Evolutionary conservation across 2,888 invertebrate genomes (phyloP), one percentile per base, ranked within the genome.

Genomic region (Rapana venosa): DNA sequence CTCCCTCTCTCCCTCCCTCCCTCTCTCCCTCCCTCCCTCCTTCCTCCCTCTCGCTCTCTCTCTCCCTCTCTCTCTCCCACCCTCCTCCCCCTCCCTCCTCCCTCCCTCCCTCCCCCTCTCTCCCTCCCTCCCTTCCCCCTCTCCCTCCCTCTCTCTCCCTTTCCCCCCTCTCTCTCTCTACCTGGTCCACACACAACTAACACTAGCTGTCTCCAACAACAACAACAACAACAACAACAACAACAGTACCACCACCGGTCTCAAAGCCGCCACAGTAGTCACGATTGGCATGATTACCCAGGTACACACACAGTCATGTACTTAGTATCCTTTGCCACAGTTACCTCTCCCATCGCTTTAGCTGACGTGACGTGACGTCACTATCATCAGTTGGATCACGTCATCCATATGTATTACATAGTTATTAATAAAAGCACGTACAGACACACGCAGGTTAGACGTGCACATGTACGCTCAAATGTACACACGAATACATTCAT

Each of bases 1-100:
- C 32, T 15, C 32, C 32, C 77, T 79, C 77, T 79, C 77, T 79
- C 77, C 32, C 77, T 32, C 77, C 32, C 32, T 79, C 77, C 32
- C 77, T 35, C 77, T 79, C 32, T 79, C 77, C 32, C 77, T 79
- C 77, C 32, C 77, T 79, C 61, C 32, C 61, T 61, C 61, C n/a
- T n/a, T n/a, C n/a, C n/a, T n/a, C n/a, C 32, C 77, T 79, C 77
- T 79, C 77, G 1, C 77, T 77, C 77, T 17, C 30, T 77, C 5
- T 77, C 77, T 77, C 77, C 17, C n/a, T 77, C n/a, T 77, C n/a
- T 77, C 13, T 22, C 70, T 17, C 70, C n/a, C n/a, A n/a, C n/a
- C n/a, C n/a, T n/a, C n/a, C n/a, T n/a, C n/a, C 17, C 61, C 17
- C 61, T 61, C 61, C 17, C 61, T 17, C 61, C 61, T 17, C 61